These are phyloP conservation scores for Calcarius lapponicus DNA, from an alignment of 2,797 vertebrate genomes.

Conservation along the genomic window DNA sequence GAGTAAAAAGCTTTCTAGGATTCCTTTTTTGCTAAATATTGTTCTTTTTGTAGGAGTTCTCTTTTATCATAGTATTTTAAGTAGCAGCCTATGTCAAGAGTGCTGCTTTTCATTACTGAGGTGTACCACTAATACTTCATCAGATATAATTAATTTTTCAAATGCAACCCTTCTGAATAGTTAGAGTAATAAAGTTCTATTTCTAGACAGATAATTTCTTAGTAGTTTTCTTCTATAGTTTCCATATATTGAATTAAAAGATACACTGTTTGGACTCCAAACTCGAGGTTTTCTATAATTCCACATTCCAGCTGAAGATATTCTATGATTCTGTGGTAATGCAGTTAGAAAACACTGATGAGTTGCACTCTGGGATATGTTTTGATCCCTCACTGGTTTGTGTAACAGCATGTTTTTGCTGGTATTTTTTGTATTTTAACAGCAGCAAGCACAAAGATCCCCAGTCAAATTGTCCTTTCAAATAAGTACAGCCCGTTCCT, in stretches of 20 bases:
- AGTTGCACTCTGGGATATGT: background rate
- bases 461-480: background rate
- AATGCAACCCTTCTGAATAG: background rate
- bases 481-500: background rate
- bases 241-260: background rate
- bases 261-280: background rate
- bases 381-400: background rate
- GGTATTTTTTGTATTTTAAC: background rate
- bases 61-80: background rate
- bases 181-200: background rate
- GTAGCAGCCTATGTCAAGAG: background rate
- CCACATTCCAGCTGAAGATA: background rate
- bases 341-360: background rate
- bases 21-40: background rate
- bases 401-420: background rate
- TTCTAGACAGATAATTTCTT: background rate
- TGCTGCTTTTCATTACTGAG: background rate
- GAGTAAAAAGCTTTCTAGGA: background rate
- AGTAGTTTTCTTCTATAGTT: background rate
- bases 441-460: background rate
- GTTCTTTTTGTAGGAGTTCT: background rate
- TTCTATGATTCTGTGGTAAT: background rate
- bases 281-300: accelerated
- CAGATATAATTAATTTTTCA: background rate
- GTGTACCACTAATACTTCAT: background rate